A percentile compares a stretch with the other conserved stretches of the same genome.
These are phyloP conservation scores for Electrophaes corylata DNA, from an alignment of 2,888 invertebrate genomes.

Conservation along the genomic window DNA sequence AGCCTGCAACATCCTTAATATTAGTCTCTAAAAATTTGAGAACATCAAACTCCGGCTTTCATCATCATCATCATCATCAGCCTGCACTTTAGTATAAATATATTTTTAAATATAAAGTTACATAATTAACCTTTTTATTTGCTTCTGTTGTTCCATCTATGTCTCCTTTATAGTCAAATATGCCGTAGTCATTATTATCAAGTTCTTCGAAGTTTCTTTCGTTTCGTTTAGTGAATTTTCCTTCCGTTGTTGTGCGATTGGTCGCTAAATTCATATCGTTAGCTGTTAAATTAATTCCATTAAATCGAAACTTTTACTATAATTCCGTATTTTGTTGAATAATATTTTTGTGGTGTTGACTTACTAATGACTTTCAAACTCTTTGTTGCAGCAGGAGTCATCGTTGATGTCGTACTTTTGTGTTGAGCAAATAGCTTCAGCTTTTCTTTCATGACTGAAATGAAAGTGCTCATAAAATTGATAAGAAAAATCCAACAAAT, in stretches of 20 bases:
- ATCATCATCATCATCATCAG: too few relatives aligned
- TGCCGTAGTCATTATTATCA: not conserved
- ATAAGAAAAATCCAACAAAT: not conserved
- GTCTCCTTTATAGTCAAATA: slow-evolving; percentile 10
- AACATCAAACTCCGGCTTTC: not conserved
- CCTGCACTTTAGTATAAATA: not conserved
- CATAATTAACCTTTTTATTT: not conserved
- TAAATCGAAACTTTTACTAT: not conserved
- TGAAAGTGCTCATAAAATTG: not conserved
- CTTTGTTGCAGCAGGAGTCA: not conserved
- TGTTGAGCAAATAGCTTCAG: not conserved
- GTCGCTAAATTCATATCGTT: not conserved
- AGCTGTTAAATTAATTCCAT: not conserved
- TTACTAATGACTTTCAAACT: slow-evolving; percentile 4
- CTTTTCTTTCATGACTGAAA: slow-evolving; percentile 15
- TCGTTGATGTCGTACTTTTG: not conserved
- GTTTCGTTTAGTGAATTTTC: not conserved
- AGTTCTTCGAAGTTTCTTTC: not conserved
- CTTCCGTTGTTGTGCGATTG: not conserved
- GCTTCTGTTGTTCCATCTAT: not conserved
- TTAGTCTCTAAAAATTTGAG: not conserved
- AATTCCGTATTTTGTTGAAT: not conserved
- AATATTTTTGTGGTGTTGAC: not conserved
- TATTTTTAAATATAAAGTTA: not conserved
- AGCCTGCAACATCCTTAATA: not conserved